A percentile compares a stretch with the other conserved stretches of the same genome.
Conservation (phyloP, 1,140 invertebrate species). For the Cylas formicarius region DNA sequence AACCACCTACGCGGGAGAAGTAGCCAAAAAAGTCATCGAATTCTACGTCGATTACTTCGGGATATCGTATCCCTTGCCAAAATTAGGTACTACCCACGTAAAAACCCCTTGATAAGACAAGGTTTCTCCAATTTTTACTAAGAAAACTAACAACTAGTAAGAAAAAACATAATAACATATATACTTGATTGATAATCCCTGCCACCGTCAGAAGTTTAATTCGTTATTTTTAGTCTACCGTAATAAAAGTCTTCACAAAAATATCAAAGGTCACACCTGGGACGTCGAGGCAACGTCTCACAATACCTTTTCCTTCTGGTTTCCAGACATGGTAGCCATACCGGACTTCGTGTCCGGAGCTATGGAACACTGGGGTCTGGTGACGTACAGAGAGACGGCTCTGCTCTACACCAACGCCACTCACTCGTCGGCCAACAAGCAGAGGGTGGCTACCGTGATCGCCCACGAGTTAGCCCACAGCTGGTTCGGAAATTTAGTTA, state of each 20-base stretch:
- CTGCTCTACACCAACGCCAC: conserved; percentile 64
- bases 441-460: conserved; percentile 72
- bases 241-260: too few relatives aligned
- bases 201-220: too few relatives aligned
- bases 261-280: neutral
- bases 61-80: conserved; percentile 78
- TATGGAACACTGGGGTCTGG: conserved; percentile 91
- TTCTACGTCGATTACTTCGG: conserved; percentile 84
- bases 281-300: conserved; percentile 9
- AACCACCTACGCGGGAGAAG: conserved; percentile 69
- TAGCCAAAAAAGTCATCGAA: conserved; percentile 71
- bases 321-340: conserved; percentile 82
- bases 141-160: neutral
- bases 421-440: conserved; percentile 67
- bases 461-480: conserved; percentile 89
- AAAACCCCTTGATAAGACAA: neutral
- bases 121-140: too few relatives aligned
- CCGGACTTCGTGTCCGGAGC: conserved; percentile 93
- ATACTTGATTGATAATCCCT: too few relatives aligned
- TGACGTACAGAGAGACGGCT: conserved; percentile 76
- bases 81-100: conserved; percentile 56
- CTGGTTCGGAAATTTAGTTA: conserved; percentile 90
- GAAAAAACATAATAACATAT: neutral
- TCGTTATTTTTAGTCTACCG: neutral
- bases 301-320: too few relatives aligned